Evolutionary conservation across 2,113 vertebrate species (phyloP), one percentile per base, ranked within the genome.

Genomic region (Dasyprocta punctata): DNA sequence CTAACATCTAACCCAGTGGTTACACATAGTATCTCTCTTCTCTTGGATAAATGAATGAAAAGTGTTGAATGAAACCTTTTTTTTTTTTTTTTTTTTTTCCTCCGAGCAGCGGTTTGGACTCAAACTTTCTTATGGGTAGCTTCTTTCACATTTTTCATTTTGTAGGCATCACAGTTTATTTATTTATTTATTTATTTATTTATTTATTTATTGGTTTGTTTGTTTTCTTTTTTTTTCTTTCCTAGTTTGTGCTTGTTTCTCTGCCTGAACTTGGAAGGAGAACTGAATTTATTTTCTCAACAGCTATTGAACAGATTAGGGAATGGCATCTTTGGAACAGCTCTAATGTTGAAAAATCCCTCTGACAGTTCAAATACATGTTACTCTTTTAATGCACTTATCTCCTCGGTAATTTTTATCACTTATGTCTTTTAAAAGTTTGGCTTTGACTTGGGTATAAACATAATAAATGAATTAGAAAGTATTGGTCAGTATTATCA

Each of bases 281-380:
- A 93, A 54, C 69, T 60, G 16, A 71, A 89, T n/a, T 81, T 63
- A 83, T 80, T 93, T 83, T 93, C 67, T 78, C 16, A 38, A 91
- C 86, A 93, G 63, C 24, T 49, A 41, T 41, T 54, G 30, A 77
- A 92, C 58, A 60, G 19, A 54, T 84, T 38, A 83, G 52, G 26
- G 73, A 14, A 44, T 58, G 4, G 44, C 71, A 16, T 58, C 52
- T 63, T 10, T 61, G 17, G 7, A 63, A 83, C 52, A 89, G 0
- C 2, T 4, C 90, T 47, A 30, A 75, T 44, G 41, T 14, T 30
- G 12, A 47, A 77, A 77, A 47, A 47, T 84, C 47, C 20, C 7
- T 75, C 5, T 13, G 36, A 54, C 19, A 69, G 63, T 69, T 54
- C 22, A 69, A 81, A 47, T 69, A 28, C 0, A 28, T 89, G 33